A percentile compares a stretch with the other conserved stretches of the same genome.
These are phyloP conservation scores for Trichonephila inaurata DNA, from an alignment of 1,140 invertebrate species.

Conservation along the genomic window DNA sequence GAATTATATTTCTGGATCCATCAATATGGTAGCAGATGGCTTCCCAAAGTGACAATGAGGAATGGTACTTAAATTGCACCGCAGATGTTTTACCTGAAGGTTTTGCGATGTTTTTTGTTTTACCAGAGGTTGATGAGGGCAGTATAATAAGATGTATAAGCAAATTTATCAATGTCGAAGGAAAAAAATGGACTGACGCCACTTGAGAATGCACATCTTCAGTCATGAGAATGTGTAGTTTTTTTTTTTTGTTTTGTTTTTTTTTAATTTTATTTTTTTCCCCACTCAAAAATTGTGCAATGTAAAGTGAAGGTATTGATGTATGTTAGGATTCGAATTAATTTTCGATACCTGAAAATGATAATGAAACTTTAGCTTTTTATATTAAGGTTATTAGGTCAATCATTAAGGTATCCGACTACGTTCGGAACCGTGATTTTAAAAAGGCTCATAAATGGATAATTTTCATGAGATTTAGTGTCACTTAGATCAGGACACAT, in stretches of 20 bases:
- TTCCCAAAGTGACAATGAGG: conserved; percentile 66
- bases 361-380: too few relatives aligned
- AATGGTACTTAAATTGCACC: conserved; percentile 74
- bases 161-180: conserved; percentile 69
- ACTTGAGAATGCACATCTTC: background rate
- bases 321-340: too few relatives aligned
- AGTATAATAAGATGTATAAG: conserved; percentile 69
- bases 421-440: too few relatives aligned
- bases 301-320: background rate
- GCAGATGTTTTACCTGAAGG: conserved; percentile 71
- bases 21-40: conserved; percentile 75
- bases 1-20: conserved; percentile 74
- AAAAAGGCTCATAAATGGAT: too few relatives aligned
- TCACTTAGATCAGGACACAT: too few relatives aligned
- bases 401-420: too few relatives aligned
- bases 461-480: too few relatives aligned
- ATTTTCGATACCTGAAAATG: too few relatives aligned
- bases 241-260: background rate
- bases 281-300: background rate
- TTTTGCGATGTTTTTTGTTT: conserved; percentile 16
- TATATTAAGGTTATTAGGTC: too few relatives aligned
- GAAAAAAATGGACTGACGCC: conserved; percentile 14
- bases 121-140: conserved; percentile 49
- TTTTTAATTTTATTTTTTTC: too few relatives aligned
- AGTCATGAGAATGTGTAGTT: background rate